Evolutionary conservation across 2,113 vertebrate genomes (phyloP), one percentile per base, ranked within the genome.

Genomic region (Nesoenas mayeri): DNA sequence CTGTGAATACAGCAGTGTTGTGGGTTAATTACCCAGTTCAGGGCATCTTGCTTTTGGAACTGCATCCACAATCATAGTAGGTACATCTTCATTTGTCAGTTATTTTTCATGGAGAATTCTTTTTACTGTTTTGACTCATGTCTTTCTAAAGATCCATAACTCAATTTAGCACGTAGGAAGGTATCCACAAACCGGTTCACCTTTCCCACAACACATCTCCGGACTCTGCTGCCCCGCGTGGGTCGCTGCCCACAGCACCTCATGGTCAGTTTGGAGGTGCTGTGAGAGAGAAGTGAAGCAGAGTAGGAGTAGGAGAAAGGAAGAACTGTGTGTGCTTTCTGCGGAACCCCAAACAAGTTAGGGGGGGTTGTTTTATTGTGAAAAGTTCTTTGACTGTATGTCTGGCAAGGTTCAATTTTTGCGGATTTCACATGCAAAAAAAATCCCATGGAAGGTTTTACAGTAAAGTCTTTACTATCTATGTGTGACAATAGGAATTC

Each of bases 151-250:
- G 62, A 42, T 51, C 42, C 40, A 25, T 40, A 57, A n/a, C 28
- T 74, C 40, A n/a, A 11, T 11, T 66, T 24, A 57, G 15, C 31
- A 60, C 29, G 6, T 67, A 50, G 15, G 61, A 75, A 50, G 22
- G 12, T 67, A 85, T 34, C 50, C 42, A 31, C 44, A 77, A 51
- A 12, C 15, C 34, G 58, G 8, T 31, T 44, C 47, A 10, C 4
- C 10, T 28, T 83, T 73, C 48, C 38, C 13, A 47, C 58, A 73
- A 36, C 64, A 36, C 8, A 6, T 31, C 16, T 72, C 48, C 48
- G 24, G 38, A 36, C 25, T 31, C 24, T 18, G 5, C 16, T 1
- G 1, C 5, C 25, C 29, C 29, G 26, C 25, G 9, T 3, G 2
- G 34, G 28, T 31, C 32, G 16, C 48, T 70, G 40, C 40, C 57